Evolutionary conservation across 2,797 vertebrate genomes (phyloP).

Genomic region (Bovichtus variegatus): DNA sequence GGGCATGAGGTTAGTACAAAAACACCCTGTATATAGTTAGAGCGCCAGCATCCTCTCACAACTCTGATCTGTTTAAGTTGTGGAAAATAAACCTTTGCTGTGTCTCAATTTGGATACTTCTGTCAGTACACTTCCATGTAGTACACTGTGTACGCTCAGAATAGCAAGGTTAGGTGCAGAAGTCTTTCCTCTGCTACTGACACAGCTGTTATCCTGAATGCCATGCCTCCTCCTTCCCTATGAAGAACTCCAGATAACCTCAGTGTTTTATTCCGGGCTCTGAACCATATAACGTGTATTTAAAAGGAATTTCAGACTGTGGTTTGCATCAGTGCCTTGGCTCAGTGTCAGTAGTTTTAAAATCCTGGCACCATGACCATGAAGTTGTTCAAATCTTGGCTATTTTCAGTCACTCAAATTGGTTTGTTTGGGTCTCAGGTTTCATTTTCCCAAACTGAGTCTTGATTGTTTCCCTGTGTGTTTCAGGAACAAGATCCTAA

Average conservation of each 20-base stretch:
- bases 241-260: conserved; percentile 3
- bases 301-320: not conserved
- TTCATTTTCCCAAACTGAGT: not conserved
- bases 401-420: not conserved
- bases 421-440: not conserved
- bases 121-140: no score
- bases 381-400: not conserved
- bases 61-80: not conserved
- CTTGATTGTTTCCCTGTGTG: not conserved
- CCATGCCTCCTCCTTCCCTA: not conserved
- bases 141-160: not conserved
- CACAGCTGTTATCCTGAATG: not conserved
- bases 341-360: not conserved
- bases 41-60: accelerated
- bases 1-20: conserved; percentile 93
- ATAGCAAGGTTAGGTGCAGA: no score
- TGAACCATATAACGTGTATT: conserved; percentile 5
- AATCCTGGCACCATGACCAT: not conserved
- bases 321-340: not conserved
- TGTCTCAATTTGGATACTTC: no score
- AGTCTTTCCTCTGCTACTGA: not conserved
- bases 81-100: no score
- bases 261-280: not conserved
- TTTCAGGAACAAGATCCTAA: conserved; percentile 96
- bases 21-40: accelerated